phyloP scores from a whole-genome alignment of 2,113 vertebrate genomes.

The Halcyon senegalensis region DNA sequence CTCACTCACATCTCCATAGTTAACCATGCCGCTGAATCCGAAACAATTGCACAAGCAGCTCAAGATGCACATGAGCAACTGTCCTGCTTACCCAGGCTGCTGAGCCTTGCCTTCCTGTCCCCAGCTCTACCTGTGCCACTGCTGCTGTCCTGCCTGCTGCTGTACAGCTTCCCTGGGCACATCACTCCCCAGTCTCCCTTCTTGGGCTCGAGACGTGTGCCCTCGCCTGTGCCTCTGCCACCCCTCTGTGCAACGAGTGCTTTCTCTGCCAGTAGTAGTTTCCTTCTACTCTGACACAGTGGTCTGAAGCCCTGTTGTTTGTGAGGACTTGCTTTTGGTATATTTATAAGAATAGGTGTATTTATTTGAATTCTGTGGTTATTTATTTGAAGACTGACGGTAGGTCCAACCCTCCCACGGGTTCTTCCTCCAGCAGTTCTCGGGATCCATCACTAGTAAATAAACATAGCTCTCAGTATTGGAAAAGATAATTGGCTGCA shows the following conservation, averaged over 20 bases:
- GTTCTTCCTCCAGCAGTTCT: not conserved
- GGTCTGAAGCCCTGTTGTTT: not conserved
- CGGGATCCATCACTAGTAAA: not conserved
- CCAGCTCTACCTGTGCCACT: not conserved
- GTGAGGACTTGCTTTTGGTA: not conserved
- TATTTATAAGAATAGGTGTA: not conserved
- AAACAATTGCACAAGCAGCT: not conserved
- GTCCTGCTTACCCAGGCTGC: not conserved
- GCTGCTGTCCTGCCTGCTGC: not conserved
- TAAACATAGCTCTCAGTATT: not conserved
- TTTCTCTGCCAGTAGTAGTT: not conserved
- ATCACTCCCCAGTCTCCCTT: not conserved
- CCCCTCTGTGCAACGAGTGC: accelerated
- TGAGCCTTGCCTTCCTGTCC: not conserved
- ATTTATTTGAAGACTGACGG: not conserved
- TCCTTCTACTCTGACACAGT: not conserved
- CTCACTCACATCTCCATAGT: not conserved
- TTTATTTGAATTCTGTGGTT: not conserved
- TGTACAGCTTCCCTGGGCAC: accelerated
- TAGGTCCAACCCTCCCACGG: not conserved
- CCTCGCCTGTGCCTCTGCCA: not conserved
- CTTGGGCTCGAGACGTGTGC: accelerated
- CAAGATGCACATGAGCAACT: not conserved
- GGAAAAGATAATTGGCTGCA: not conserved
- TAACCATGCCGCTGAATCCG: not conserved